Base-by-base conservation (phyloP, 2,888 invertebrate genomes). In the Nomada hirtipes region DNA sequence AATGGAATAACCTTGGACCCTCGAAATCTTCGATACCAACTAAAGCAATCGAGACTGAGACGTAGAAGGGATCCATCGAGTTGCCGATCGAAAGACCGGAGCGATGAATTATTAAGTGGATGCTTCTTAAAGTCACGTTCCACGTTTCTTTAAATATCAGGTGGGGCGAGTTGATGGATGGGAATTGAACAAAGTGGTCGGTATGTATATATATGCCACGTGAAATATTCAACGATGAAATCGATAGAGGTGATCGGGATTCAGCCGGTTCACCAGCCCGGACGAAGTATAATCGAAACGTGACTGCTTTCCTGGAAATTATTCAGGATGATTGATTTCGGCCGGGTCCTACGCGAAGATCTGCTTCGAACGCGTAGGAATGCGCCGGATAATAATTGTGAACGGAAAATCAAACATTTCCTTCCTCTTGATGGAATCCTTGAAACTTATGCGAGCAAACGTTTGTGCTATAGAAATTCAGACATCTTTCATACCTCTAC, bases 161-260 rank as follows among this genome's bases (percentile, higher is more conserved):
- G n/a, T 13, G 20, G 10, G 52, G 23, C 47, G 10, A 7, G n/a
- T 29, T 72, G 79, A 79, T 72, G 79, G 72, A 79, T 79, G 52
- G 15, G 44, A 79, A 79, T 79, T 68, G 9, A 72, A 79, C 63
- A 79, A 72, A 52, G 67, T 72, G 23, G 72, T 55, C 18, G 79
- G 57, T 20, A 57, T 63, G 63, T 47, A 67, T 42, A 1, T 63
- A 68, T 36, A 67, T 42, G 1, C 11, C 11, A n/a, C 52, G 72
- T 79, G 79, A 79, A 80, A 80, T 79, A 80, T 80, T 72, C 67
- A 79, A 72, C 80, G 67, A 63, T n/a, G n/a, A 15, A 80, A 68
- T 71, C 78, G 74, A 78, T 78, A 68, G 10, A 61, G 61, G 44
- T n/a, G 71, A 79, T 64, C 63, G 47, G 44, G 23, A 59, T 71